Evolutionary conservation across 2,797 vertebrate species (phyloP).

Genomic region (Myotis findleyi): DNA sequence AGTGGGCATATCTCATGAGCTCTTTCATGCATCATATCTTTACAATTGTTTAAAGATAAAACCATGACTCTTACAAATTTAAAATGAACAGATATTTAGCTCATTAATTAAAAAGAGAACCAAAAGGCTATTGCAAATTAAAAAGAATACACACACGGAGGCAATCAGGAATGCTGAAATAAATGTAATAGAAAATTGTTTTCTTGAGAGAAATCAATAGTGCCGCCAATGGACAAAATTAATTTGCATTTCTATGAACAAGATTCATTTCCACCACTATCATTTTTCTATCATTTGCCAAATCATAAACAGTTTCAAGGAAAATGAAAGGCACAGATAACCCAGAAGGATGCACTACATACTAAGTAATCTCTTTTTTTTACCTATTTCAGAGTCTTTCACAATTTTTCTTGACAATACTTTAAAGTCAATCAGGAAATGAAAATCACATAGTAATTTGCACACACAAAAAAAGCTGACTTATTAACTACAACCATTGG

Average conservation of each 20-base stretch:
- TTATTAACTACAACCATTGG: neutral
- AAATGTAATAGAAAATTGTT: neutral
- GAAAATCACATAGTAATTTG: conserved; percentile 15
- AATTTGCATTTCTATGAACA: neutral
- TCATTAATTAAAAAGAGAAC: neutral
- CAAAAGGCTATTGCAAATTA: neutral
- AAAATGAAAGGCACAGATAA: conserved; percentile 22
- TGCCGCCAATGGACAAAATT: neutral
- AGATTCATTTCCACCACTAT: neutral
- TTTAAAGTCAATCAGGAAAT: neutral
- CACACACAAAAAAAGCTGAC: neutral
- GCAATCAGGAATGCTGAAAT: neutral
- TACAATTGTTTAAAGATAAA: conserved; percentile 19
- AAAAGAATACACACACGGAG: neutral
- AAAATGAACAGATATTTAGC: conserved; percentile 6
- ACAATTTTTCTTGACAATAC: neutral
- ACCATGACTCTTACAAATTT: neutral
- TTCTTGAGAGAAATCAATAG: neutral
- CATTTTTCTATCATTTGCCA: neutral
- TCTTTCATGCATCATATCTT: neutral
- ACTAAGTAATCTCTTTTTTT: neutral
- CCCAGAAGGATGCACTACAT: neutral
- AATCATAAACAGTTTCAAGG: neutral
- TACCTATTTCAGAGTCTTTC: neutral
- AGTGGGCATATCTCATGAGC: neutral